Conservation (phyloP, 1,140 invertebrate species). For the Mya arenaria region DNA sequence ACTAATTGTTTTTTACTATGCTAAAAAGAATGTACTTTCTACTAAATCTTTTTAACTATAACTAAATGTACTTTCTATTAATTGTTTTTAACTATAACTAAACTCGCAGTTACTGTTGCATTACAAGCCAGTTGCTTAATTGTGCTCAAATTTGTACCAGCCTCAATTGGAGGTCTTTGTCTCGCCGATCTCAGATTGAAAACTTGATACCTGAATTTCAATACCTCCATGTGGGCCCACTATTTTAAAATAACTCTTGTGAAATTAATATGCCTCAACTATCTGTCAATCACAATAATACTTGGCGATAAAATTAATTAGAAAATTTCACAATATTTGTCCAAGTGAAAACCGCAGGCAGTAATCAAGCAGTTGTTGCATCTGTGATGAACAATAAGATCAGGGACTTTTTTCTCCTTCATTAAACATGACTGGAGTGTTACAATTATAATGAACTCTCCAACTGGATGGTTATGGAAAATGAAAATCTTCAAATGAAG, state of each 20-base stretch:
- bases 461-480: neutral
- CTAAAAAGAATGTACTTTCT: too few species aligned
- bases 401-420: slow-evolving; percentile 15
- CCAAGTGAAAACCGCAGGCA: slow-evolving; percentile 23
- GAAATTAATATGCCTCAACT: neutral
- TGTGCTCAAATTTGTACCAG: too few species aligned
- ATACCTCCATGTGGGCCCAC: neutral
- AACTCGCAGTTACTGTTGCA: too few species aligned
- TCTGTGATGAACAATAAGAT: slow-evolving; percentile 14
- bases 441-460: slow-evolving; percentile 36
- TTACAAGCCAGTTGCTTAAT: too few species aligned
- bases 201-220: too few species aligned
- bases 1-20: too few species aligned
- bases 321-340: slow-evolving; percentile 37
- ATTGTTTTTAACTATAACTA: too few species aligned
- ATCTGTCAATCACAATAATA: slow-evolving; percentile 12
- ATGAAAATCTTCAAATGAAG: neutral
- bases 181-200: too few species aligned
- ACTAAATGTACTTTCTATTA: too few species aligned
- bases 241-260: neutral
- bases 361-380: slow-evolving; percentile 25
- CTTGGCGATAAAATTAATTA: slow-evolving; percentile 24
- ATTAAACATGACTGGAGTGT: neutral
- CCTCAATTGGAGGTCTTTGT: too few species aligned
- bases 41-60: too few species aligned